These are phyloP conservation scores for Drosophila meridiana DNA, from an alignment of 2,888 invertebrate genomes.

Conservation along the genomic window DNA sequence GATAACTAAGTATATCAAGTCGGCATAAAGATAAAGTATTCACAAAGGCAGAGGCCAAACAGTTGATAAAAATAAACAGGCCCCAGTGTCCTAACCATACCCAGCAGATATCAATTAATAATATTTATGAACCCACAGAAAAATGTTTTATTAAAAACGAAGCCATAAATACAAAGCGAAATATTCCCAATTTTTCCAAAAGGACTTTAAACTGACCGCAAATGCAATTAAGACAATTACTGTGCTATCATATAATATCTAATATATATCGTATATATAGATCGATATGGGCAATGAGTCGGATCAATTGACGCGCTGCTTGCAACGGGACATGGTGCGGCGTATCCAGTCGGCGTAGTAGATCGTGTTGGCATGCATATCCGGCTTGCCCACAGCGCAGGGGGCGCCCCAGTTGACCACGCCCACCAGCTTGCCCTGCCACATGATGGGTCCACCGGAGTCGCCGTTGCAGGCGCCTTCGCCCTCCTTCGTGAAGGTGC, in stretches of 20 bases:
- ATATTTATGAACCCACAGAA: conserved; percentile 14
- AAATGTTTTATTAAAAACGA: conserved; percentile 32
- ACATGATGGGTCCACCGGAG: conserved; percentile 79
- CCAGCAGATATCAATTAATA: conserved; percentile 5
- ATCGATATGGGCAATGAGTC: neutral
- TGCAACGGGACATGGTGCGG: conserved; percentile 53
- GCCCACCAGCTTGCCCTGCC: conserved; percentile 70
- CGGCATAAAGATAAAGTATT: neutral
- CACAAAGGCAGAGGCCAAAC: neutral
- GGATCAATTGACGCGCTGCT: conserved; percentile 42
- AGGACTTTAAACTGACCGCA: conserved; percentile 12
- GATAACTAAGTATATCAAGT: neutral
- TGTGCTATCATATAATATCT: neutral
- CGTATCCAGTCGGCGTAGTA: conserved; percentile 79
- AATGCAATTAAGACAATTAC: conserved; percentile 1
- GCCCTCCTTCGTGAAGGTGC: conserved; percentile 86
- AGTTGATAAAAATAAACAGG: neutral
- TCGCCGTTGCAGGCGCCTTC: conserved; percentile 85
- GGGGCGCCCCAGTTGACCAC: conserved; percentile 82
- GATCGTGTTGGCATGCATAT: conserved; percentile 76
- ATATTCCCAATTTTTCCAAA: conserved; percentile 1
- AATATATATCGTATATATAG: neutral
- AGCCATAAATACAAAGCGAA: conserved; percentile 36
- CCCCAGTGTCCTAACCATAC: neutral
- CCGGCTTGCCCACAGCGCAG: conserved; percentile 78